Evolutionary conservation across 2,888 invertebrate genomes (phyloP).

Genomic region (Trachelus iudaicus): DNA sequence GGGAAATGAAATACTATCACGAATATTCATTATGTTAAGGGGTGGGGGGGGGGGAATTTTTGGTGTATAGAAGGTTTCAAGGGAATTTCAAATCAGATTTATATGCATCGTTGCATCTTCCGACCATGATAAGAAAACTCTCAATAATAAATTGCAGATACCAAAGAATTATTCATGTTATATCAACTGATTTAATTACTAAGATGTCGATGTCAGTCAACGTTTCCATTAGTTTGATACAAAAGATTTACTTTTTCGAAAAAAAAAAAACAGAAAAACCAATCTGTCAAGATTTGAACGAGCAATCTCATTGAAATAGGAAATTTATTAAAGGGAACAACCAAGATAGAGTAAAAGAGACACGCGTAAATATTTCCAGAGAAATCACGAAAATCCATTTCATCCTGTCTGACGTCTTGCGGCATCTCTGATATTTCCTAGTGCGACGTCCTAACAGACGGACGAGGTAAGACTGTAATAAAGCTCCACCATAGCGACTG

Average conservation of each 20-base stretch:
- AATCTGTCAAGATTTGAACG: neutral
- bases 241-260: neutral
- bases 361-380: neutral
- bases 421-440: neutral
- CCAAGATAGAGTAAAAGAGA: neutral
- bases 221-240: neutral
- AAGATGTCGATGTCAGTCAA: neutral
- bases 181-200: neutral
- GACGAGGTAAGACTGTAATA: slow-evolving; percentile 44
- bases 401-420: neutral
- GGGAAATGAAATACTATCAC: no score
- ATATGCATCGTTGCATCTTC: neutral
- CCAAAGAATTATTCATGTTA: neutral
- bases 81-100: neutral
- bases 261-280: no score
- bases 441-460: slow-evolving; percentile 31
- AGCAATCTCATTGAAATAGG: neutral
- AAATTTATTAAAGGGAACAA: neutral
- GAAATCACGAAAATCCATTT: neutral
- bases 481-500: slow-evolving; percentile 34
- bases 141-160: neutral
- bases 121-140: neutral
- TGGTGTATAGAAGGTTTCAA: neutral
- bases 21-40: neutral
- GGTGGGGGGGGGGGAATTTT: neutral